Evolutionary conservation across 2,888 invertebrate species (phyloP).

Genomic region (Hemicrepidius hirtus): DNA sequence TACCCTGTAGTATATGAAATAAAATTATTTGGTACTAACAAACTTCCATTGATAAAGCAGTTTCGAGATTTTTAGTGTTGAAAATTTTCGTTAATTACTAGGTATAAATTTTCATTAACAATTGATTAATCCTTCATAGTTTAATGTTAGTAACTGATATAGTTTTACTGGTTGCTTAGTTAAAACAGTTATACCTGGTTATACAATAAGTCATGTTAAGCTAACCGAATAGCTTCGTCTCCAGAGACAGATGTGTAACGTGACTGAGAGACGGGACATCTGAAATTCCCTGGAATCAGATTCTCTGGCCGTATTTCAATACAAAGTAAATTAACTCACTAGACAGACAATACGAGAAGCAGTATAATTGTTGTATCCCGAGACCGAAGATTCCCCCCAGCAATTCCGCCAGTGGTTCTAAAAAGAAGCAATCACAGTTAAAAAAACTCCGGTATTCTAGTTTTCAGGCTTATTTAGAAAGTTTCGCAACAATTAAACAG

Average conservation of each 20-base stretch:
- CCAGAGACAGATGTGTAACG: conserved; percentile 53
- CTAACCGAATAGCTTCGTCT: conserved; percentile 47
- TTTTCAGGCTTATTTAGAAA: conserved; percentile 23
- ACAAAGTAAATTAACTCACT: conserved; percentile 63
- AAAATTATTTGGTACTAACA: too few species aligned
- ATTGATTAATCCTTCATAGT: conserved; percentile 7
- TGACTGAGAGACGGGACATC: conserved; percentile 52
- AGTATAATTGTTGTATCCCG: conserved; percentile 60
- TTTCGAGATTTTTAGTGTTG: too few species aligned
- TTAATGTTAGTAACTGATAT: conserved; percentile 14
- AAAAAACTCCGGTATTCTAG: conserved; percentile 26
- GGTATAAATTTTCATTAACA: too few species aligned
- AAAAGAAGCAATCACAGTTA: conserved; percentile 37
- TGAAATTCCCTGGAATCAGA: conserved; percentile 59
- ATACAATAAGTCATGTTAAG: conserved; percentile 30
- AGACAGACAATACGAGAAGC: conserved; percentile 59
- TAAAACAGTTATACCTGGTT: conserved; percentile 35
- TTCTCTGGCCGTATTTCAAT: conserved; percentile 62
- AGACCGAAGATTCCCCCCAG: conserved; percentile 46
- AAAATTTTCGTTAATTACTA: too few species aligned
- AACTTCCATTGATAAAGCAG: too few species aligned
- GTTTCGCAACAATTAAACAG: neutral
- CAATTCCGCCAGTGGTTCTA: conserved; percentile 48
- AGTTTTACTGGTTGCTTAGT: conserved; percentile 36
- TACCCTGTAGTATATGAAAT: too few species aligned